Evolutionary conservation across 1,140 invertebrate genomes (phyloP).

Genomic region (Bradysia coprophila): DNA sequence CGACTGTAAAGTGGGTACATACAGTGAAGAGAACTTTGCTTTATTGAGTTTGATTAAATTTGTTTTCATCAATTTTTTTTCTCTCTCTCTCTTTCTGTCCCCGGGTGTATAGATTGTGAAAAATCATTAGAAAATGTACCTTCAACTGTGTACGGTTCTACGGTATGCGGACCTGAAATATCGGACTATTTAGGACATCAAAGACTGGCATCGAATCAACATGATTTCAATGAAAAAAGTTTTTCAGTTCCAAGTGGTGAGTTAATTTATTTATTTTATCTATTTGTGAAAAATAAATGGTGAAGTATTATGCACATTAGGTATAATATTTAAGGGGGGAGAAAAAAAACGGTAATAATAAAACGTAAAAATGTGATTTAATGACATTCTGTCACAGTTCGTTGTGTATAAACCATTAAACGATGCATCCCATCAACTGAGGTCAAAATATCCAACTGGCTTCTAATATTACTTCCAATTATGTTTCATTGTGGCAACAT

Average conservation of each 20-base stretch:
- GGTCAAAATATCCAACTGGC: neutral
- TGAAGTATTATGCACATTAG: neutral
- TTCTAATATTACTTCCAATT: too few relatives aligned
- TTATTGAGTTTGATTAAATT: too few relatives aligned
- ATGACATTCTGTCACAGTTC: too few relatives aligned
- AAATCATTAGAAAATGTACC: constrained; percentile 40
- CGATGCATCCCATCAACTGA: too few relatives aligned
- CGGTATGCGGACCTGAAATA: constrained; percentile 62
- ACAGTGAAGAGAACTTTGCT: too few relatives aligned
- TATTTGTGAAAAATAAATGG: neutral
- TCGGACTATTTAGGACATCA: constrained; percentile 44
- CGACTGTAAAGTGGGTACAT: too few relatives aligned
- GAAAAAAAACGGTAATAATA: neutral
- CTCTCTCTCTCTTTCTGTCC: too few relatives aligned
- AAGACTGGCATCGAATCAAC: constrained; percentile 8
- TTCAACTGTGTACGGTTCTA: constrained; percentile 50
- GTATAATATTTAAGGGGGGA: neutral
- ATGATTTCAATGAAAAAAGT: constrained; percentile 1
- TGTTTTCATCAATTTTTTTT: too few relatives aligned
- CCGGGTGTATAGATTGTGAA: constrained; percentile 23
- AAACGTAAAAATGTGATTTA: too few relatives aligned
- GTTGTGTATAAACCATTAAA: too few relatives aligned
- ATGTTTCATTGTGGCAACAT: too few relatives aligned
- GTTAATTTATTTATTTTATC: neutral
- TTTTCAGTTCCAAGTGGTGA: constrained; percentile 1